Evolutionary conservation across 2,113 vertebrate genomes (phyloP).

Genomic region (Stigmatopora nigra): DNA sequence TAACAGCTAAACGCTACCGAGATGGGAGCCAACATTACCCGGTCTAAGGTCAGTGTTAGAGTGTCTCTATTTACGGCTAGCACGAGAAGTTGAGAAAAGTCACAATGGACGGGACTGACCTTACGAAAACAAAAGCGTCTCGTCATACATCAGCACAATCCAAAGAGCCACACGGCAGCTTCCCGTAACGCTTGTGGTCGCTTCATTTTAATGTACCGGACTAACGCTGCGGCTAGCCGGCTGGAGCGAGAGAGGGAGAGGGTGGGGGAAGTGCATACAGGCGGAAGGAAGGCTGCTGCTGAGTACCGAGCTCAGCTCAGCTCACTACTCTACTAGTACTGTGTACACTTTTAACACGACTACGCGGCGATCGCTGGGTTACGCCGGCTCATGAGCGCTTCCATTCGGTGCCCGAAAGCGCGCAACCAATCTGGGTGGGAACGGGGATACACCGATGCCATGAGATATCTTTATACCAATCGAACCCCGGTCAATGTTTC

Average conservation of each 20-base stretch:
- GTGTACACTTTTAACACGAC: constrained; percentile 12
- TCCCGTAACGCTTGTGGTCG: constrained; percentile 61
- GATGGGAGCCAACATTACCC: constrained; percentile 54
- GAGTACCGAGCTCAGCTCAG: constrained; percentile 52
- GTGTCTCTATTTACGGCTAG: constrained; percentile 31
- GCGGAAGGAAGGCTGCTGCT: constrained; percentile 57
- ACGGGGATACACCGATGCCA: neutral
- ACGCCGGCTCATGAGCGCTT: constrained; percentile 23
- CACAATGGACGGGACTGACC: constrained; percentile 58
- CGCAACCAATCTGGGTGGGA: too few species aligned
- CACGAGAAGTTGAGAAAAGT: constrained; percentile 30
- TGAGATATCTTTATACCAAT: too few species aligned
- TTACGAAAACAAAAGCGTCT: constrained; percentile 58
- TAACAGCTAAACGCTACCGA: constrained; percentile 48
- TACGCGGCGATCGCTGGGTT: constrained; percentile 30
- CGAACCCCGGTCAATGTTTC: neutral
- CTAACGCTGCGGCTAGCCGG: constrained; percentile 64
- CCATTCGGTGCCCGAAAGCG: constrained; percentile 8
- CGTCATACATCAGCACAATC: constrained; percentile 70
- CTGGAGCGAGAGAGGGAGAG: constrained; percentile 56
- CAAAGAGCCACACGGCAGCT: constrained; percentile 51
- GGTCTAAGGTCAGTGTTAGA: constrained; percentile 65
- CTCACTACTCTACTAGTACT: neutral
- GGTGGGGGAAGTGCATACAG: constrained; percentile 69
- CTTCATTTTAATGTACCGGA: constrained; percentile 70